A percentile compares a stretch with the other conserved stretches of the same genome.
Evolutionary conservation across 2,797 vertebrate species (phyloP).

Genomic region (Bradypodion ventrale): DNA sequence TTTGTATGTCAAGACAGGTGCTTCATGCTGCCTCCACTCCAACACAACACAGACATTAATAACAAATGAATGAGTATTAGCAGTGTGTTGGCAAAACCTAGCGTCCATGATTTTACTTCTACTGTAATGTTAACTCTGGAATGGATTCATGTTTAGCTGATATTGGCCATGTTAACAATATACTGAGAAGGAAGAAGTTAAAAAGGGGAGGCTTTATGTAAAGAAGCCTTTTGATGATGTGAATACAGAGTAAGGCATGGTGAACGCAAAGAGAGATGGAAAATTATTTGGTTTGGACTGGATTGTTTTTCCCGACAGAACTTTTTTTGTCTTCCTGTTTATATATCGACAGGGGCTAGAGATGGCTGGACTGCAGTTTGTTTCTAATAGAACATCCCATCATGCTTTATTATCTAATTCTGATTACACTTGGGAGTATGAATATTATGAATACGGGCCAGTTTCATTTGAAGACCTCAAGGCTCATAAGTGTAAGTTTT

Average conservation of each 20-base stretch:
- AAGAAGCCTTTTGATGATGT: background rate
- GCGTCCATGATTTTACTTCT: background rate
- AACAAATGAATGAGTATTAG: background rate
- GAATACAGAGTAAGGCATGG: no score
- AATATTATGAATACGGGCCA: constrained; percentile 91
- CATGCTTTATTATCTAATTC: constrained; percentile 66
- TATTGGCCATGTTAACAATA: background rate
- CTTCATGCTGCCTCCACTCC: background rate
- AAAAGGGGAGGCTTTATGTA: background rate
- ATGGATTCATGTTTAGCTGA: background rate
- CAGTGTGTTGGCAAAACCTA: background rate
- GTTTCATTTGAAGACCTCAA: constrained; percentile 93
- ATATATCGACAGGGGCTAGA: constrained; percentile 47
- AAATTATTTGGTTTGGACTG: fast-evolving
- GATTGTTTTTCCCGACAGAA: background rate
- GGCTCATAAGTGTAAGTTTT: constrained; percentile 90
- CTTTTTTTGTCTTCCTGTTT: constrained; percentile 14
- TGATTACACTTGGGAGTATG: constrained; percentile 93
- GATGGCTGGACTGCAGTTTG: constrained; percentile 73
- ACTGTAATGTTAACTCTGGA: background rate
- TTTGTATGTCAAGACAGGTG: background rate
- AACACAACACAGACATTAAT: background rate
- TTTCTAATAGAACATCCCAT: constrained; percentile 76
- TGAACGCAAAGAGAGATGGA: background rate
- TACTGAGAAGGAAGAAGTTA: background rate